These are phyloP conservation scores for Cotesia vestalis DNA, from an alignment of 1,140 invertebrate genomes.

Conservation along the genomic window DNA sequence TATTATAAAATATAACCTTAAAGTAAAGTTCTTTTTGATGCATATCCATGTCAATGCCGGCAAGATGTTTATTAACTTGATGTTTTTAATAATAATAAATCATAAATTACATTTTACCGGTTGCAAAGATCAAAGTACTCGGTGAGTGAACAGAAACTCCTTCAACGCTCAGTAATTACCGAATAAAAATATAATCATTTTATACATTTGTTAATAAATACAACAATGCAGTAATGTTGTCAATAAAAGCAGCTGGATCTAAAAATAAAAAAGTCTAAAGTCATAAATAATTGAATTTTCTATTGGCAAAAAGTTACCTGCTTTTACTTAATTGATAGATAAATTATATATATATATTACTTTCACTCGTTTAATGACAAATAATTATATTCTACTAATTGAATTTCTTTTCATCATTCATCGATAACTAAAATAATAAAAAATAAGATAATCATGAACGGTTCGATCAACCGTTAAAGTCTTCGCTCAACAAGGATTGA, in stretches of 20 bases:
- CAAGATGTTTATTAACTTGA: not conserved
- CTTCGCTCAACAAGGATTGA: conserved; percentile 35
- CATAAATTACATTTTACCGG: conserved; percentile 15
- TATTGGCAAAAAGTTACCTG: not conserved
- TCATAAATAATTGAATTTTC: not conserved
- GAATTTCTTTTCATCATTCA: conserved; percentile 1
- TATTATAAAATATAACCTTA: too few relatives aligned
- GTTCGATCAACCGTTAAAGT: conserved; percentile 56
- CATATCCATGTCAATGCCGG: conserved; percentile 21
- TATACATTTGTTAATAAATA: not conserved
- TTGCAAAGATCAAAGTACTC: conserved; percentile 17
- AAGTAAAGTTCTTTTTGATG: too few relatives aligned
- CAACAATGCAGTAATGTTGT: too few relatives aligned
- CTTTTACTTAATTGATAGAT: too few relatives aligned
- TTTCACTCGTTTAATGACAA: too few relatives aligned
- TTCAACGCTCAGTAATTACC: conserved; percentile 4
- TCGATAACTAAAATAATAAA: conserved; percentile 2
- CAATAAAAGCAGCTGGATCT: not conserved
- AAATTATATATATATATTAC: too few relatives aligned
- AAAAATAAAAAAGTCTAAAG: too few relatives aligned
- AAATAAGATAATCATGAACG: not conserved
- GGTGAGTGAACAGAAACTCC: not conserved
- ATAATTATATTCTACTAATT: not conserved
- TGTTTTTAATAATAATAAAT: not conserved
- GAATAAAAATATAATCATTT: not conserved